Evolutionary conservation across 2,113 vertebrate species (phyloP), one percentile per base, ranked within the genome.

Genomic region (Ia io): DNA sequence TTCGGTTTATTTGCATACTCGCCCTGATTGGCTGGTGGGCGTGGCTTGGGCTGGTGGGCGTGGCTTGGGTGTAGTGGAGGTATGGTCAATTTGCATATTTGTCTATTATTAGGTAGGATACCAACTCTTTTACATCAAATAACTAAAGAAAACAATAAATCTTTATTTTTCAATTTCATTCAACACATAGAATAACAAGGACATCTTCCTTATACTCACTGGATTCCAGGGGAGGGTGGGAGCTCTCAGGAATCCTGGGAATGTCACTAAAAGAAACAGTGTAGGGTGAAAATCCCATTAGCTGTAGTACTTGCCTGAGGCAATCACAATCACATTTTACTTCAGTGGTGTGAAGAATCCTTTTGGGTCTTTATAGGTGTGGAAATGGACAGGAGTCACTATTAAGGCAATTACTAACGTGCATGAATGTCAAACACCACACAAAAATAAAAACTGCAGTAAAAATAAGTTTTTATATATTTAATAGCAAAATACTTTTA

Each of bases 151-250:
- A 94, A 74, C 4, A 6, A 20, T 9, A 28, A 40, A 63, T 86
- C 2, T 77, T 93, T 51, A 85, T 30, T 79, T 6, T 82, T 49
- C 44, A 77, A 44, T 79, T 93, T 89, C 22, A 47, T 89, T 61
- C 32, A 87, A 65, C 73, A 47, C 1, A 78, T 77, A 37, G 18
- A 78, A 69, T 11, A 79, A 42, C 3, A 87, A 78, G 63, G 16
- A 59, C 85, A 69, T 78, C 63, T 53, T 92, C 74, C 61, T 53
- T 90, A 92, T 98, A 98, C 98, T 98, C 98, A 99, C 99, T 99
- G 71, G 99, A 99, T 96, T 99, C 99, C 98, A 99, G 97, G 14
- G 99, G 99, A 98, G 99, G 99, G 91, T 99, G 99, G 85, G 99
- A 99, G 86, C 99, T 99, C 98, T 99, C 99, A 2, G 99, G 99